Percentiles rank a stretch among this genome's conserved stretches.
Evolutionary conservation across 2,888 invertebrate species (phyloP).

Genomic region (Sialis lutaria): DNA sequence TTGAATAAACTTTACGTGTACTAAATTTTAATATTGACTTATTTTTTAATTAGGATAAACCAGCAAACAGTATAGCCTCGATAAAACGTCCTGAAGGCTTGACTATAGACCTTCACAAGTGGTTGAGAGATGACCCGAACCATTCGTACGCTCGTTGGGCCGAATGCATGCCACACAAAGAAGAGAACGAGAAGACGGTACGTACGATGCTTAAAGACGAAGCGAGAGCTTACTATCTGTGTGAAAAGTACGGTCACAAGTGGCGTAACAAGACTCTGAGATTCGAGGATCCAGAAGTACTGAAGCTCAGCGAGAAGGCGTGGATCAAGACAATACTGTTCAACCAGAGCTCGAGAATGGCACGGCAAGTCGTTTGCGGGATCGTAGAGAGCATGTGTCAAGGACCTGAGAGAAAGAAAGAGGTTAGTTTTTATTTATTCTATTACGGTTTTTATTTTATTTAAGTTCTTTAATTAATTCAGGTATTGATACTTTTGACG

Average conservation of each 20-base stretch:
- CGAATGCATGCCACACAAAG: slow-evolving; percentile 36
- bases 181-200: slow-evolving; percentile 21
- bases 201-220: slow-evolving; percentile 12
- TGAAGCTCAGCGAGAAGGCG: slow-evolving; percentile 48
- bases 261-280: slow-evolving; percentile 34
- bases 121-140: slow-evolving; percentile 50
- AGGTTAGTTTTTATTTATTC: slow-evolving; percentile 21
- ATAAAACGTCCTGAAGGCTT: slow-evolving; percentile 32
- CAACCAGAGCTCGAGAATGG: slow-evolving; percentile 76
- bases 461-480: slow-evolving; percentile 9
- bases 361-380: slow-evolving; percentile 76
- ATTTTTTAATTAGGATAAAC: slow-evolving; percentile 22
- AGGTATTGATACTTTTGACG: slow-evolving; percentile 73
- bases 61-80: slow-evolving; percentile 32
- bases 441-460: neutral
- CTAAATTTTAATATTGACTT: slow-evolving; percentile 1
- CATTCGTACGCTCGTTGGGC: slow-evolving; percentile 60
- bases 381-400: slow-evolving; percentile 71
- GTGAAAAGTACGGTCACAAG: slow-evolving; percentile 55
- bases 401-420: slow-evolving; percentile 45
- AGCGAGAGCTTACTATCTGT: slow-evolving; percentile 34
- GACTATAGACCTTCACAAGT: slow-evolving; percentile 53
- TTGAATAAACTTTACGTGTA: neutral
- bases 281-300: slow-evolving; percentile 30
- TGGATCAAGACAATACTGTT: slow-evolving; percentile 90